Evolutionary conservation across 2,888 invertebrate genomes (phyloP), one percentile per base, ranked within the genome.

Genomic region (Eudemis profundana): DNA sequence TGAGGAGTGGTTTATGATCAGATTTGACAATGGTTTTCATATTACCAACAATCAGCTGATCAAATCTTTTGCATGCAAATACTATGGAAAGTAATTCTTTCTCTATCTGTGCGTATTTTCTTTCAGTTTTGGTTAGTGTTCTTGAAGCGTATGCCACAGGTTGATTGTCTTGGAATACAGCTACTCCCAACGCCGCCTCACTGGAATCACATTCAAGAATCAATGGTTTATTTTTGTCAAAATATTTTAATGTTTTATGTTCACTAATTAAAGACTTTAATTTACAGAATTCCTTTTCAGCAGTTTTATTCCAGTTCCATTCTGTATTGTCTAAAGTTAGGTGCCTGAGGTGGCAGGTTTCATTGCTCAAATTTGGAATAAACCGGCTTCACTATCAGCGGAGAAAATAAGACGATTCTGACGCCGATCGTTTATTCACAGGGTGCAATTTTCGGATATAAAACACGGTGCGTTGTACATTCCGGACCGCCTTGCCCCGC

Each of bases 181-280:
- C 19, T 12, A 21, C 44, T 44, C 44, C 44, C 44, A 44, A 17
- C 4, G 44, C 44, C 17, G 8, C 44, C 8, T 19, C 15, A 5
- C 44, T 44, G 44, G 44, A 44, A 44, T 44, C 19, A 40, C 40
- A 40, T 40, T 40, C 40, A n/a, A 40, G 5, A 40, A 15, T n/a
- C 7, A 40, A 14, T 40, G 40, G 40, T 40, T 15, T n/a, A 40
- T 40, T 40, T 14, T 40, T 40, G 40, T 4, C 40, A 40, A 12
- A 40, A 40, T 40, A 15, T 40, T 40, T 40, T 40, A 40, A 15
- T 15, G 40, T 40, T 15, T 40, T 17, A 15, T 15, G 14, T 14
- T 44, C 44, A 19, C 44, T 44, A 5, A 44, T 36, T 12, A 44
- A 19, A 19, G 3, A 19, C 14, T 44, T 44, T 2, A 44, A 10